Conservation (phyloP, 1,140 invertebrate genomes). For the Drosophila busckii region DNA sequence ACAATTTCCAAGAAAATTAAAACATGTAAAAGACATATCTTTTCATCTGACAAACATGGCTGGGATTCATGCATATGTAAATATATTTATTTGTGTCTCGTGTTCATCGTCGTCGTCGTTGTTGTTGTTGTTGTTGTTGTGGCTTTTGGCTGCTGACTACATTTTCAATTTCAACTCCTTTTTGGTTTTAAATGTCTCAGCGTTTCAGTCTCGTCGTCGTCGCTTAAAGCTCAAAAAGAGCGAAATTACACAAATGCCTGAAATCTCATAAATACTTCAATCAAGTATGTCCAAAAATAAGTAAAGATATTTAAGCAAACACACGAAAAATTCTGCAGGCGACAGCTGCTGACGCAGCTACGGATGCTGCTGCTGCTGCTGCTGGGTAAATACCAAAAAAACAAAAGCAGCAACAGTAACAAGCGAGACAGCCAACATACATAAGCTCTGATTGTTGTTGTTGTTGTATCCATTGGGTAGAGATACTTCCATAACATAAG, state of each 20-base stretch:
- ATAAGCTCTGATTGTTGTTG: conserved; percentile 29
- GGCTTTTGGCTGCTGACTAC: conserved; percentile 11
- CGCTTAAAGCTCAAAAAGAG: conserved; percentile 68
- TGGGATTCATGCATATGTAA: conserved; percentile 48
- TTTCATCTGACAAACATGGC: conserved; percentile 74
- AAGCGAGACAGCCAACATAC: conserved; percentile 18
- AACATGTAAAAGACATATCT: conserved; percentile 77
- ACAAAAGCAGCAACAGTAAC: conserved; percentile 28
- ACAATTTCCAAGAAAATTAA: conserved; percentile 77
- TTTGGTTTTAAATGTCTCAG: conserved; percentile 15
- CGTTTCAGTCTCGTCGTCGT: conserved; percentile 19
- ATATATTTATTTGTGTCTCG: conserved; percentile 32
- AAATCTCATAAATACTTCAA: conserved; percentile 77
- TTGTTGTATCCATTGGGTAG: conserved; percentile 3
- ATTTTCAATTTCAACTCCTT: conserved; percentile 26
- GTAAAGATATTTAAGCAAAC: conserved; percentile 72
- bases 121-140: conserved; percentile 20
- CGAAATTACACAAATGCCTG: conserved; percentile 72
- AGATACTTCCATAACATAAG: conserved; percentile 13
- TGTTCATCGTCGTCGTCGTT: conserved; percentile 8
- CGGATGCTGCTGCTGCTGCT: conserved; percentile 15
- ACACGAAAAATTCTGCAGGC: conserved; percentile 42
- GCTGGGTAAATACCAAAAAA: conserved; percentile 18
- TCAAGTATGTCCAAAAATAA: conserved; percentile 77
- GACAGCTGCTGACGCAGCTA: conserved; percentile 40